Evolutionary conservation across 2,797 vertebrate species (phyloP).

Genomic region (Lerista edwardsae): DNA sequence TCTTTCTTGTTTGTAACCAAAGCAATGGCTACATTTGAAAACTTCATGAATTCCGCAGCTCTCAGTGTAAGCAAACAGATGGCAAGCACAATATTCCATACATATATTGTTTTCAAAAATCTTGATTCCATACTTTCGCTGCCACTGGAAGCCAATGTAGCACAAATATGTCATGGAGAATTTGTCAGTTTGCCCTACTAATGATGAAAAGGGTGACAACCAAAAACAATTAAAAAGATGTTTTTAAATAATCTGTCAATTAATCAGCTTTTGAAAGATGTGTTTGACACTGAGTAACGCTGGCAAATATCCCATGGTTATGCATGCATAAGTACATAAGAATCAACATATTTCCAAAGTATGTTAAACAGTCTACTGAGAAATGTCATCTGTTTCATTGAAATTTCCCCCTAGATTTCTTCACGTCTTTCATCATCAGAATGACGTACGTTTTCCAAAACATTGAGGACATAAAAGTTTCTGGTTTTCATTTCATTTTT

Average conservation of each 20-base stretch:
- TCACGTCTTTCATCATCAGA: not conserved
- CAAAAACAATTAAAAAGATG: slow-evolving; percentile 66
- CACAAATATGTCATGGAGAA: slow-evolving; percentile 72
- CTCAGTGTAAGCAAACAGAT: slow-evolving; percentile 59
- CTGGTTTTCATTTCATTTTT: slow-evolving; percentile 28
- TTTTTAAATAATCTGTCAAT: slow-evolving; percentile 66
- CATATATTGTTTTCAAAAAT: slow-evolving; percentile 48
- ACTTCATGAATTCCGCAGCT: slow-evolving; percentile 35
- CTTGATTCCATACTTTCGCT: slow-evolving; percentile 50
- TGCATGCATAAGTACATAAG: not conserved
- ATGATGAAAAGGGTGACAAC: slow-evolving; percentile 75
- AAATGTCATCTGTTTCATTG: not conserved
- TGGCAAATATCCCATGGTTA: not conserved
- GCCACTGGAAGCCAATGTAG: slow-evolving; percentile 55
- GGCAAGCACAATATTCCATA: slow-evolving; percentile 43
- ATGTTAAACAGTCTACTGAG: slow-evolving; percentile 4
- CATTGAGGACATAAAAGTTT: not conserved
- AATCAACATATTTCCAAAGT: not conserved
- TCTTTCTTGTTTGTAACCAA: slow-evolving; percentile 46
- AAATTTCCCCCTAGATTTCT: rapidly evolving
- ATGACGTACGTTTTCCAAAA: slow-evolving; percentile 32
- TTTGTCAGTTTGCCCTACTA: slow-evolving; percentile 77
- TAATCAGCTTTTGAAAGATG: slow-evolving; percentile 35
- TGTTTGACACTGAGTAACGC: slow-evolving; percentile 37
- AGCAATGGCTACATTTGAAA: slow-evolving; percentile 4